Evolutionary conservation across 2,113 vertebrate species (phyloP).

Genomic region (Antennarius striatus): DNA sequence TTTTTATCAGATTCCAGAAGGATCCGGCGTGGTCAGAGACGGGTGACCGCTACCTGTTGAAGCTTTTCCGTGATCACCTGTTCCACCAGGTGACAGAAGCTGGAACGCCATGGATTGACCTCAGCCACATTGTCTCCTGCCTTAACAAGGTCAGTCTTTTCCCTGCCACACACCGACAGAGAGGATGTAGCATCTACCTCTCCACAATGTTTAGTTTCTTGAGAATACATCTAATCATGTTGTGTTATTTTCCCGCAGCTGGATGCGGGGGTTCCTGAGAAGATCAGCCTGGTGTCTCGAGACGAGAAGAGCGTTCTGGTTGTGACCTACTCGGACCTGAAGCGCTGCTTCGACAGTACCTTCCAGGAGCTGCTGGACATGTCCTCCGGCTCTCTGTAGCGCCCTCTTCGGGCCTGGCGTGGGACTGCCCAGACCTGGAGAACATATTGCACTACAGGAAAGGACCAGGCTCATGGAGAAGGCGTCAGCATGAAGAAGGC

Average conservation of each 20-base stretch:
- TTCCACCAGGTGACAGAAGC: constrained; percentile 99
- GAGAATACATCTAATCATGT: neutral
- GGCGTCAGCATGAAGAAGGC: constrained; percentile 71
- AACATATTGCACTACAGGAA: constrained; percentile 96
- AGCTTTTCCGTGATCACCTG: constrained; percentile 98
- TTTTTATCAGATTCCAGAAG: constrained; percentile 90
- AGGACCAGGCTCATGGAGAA: constrained; percentile 68
- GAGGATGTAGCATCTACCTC: no score
- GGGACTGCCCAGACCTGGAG: constrained; percentile 82
- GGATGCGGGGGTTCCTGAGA: constrained; percentile 98
- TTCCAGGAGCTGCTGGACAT: constrained; percentile 98
- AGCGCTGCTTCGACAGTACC: constrained; percentile 99
- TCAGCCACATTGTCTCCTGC: constrained; percentile 99
- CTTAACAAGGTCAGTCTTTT: constrained; percentile 93
- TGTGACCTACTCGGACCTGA: constrained; percentile 98
- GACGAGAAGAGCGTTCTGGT: constrained; percentile 99
- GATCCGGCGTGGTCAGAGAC: constrained; percentile 99
- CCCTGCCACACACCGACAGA: neutral
- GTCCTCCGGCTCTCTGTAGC: constrained; percentile 96
- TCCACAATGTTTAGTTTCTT: no score
- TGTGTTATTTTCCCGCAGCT: constrained; percentile 76
- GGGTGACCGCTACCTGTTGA: constrained; percentile 96
- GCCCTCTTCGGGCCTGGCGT: constrained; percentile 57
- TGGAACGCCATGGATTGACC: constrained; percentile 97
- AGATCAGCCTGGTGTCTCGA: constrained; percentile 97